phyloP scores from a whole-genome alignment of 2,797 vertebrate genomes.

The Aythya fuligula region DNA sequence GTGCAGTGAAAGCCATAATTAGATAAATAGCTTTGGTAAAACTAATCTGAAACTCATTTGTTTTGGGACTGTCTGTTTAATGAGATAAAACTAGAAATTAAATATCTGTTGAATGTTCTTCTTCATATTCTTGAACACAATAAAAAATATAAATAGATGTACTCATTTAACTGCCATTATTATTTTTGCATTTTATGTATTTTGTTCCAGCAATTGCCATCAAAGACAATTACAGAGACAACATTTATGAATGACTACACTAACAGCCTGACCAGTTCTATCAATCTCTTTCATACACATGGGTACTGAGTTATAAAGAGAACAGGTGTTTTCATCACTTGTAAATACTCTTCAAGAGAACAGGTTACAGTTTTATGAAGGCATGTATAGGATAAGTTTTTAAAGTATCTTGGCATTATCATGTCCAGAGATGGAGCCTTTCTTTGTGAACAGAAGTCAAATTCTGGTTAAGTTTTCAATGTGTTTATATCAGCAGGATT shows the following conservation, averaged over 20 bases:
- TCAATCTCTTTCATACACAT: neutral
- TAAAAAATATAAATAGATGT: slow-evolving; percentile 24
- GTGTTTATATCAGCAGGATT: neutral
- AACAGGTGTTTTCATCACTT: neutral
- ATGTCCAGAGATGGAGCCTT: too few species aligned
- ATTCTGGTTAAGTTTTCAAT: neutral
- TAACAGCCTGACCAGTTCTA: neutral
- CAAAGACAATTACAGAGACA: neutral
- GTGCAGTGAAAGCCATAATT: slow-evolving; percentile 56
- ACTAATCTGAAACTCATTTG: slow-evolving; percentile 62
- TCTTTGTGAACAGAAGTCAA: neutral
- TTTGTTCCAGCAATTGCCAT: neutral
- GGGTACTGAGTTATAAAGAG: neutral
- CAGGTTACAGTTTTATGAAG: neutral
- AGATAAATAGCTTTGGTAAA: slow-evolving; percentile 63
- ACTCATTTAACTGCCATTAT: neutral
- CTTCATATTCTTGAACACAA: slow-evolving; percentile 2
- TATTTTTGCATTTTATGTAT: slow-evolving; percentile 13
- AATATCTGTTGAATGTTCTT: slow-evolving; percentile 22
- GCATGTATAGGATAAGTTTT: neutral
- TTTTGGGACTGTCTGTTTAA: slow-evolving; percentile 27
- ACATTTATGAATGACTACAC: neutral
- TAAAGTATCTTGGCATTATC: neutral
- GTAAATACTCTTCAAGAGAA: neutral
- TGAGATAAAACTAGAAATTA: slow-evolving; percentile 64